Base-by-base conservation (phyloP, 2,888 invertebrate genomes). In the Theristus sp. region DNA sequence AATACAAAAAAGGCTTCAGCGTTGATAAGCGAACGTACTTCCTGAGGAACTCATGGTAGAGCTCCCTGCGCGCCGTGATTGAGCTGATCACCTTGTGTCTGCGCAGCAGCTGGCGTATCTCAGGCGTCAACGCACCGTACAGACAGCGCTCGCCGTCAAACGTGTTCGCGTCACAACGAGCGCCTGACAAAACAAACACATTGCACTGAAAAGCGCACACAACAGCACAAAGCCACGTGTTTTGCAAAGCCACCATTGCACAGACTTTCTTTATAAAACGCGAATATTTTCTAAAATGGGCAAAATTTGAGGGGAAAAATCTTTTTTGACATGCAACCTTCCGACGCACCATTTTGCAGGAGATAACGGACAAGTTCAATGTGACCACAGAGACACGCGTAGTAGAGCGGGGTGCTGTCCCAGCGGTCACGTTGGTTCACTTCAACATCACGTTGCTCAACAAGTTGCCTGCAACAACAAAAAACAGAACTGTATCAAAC, bases 101-200 rank as follows among this genome's bases (percentile, higher is more conserved):
- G 60, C 70, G 67, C 27, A 80, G 71, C 13, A 78, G 63, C 59
- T 73, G 74, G 55, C 77, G 68, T 28, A 80, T 79, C 27, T 75
- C 73, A 63, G 76, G 72, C 38, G 72, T 78, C 60, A 80, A 70
- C 2, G 80, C 78, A 1, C 79, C 80, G 67, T 80, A 80, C 22
- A 80, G 66, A 67, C 79, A 79, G 3, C 80, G 70, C 67, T 80
- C 80, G 0, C 80, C 79, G 67, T 80, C 80, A 72, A 80, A 80
- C 6, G 79, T 79, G 65, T 78, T 77, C 0, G 77, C 76, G 64
- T 80, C 78, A 73, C 79, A 80, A 30, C 73, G 69, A 2, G 79
- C 79, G 24, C 79, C 76, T 76, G 60, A 28, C 62, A 54, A 25
- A 49, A 3, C n/a, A 22, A n/a, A n/a, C n/a, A n/a, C n/a, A n/a